Base-by-base conservation (phyloP, 30 jellyfish, hydroid and myxozoan genomes). In the Pseudorhiza aurosa region DNA sequence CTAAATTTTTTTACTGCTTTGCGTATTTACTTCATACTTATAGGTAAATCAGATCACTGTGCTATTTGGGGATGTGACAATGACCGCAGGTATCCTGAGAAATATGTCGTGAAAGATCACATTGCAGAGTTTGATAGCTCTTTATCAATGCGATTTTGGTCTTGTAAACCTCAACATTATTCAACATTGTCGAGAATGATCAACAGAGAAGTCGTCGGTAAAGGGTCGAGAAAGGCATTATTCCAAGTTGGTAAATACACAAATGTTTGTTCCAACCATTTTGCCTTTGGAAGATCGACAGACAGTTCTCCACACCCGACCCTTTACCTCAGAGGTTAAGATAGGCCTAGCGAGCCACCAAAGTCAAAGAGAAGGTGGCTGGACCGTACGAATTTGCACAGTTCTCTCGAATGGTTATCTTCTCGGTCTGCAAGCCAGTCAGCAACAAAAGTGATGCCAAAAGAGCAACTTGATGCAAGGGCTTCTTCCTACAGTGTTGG, bases 31-130 rank as follows among this genome's bases (percentile, higher is more conserved):
- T 30, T 35, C 56, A 27, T 8, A 27, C 19, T 62, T 62, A 35
- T 62, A 27, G 76, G 56, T 62, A 29, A 62, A 29, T 35, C 76
- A 26, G 53, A 62, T 62, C 76, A 62, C 31, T 62, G 76, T 62
- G 76, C 76, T 62, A 55, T 62, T 62, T 26, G 76, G 76, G 76
- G 76, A n/a, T 62, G 76, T 62, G 76, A 62, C 31, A 62, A 62
- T 62, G 76, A 62, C 31, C 76, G 76, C 76, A 62, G 76, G 24
- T 62, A 62, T 62, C 76, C 76, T 62, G 76, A 62, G 39, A 56
- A 56, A 39, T 56, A 56, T 56, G 70, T 56, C 19, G 25, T 56
- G 19, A 56, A 56, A 56, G 76, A 62, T 8, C 76, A 62, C 53
- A 62, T 62, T 29, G 28, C 76, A 29, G 76, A 51, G 24, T 62